Percentiles rank a stretch among this genome's conserved stretches.
Evolutionary conservation across 1,140 invertebrate genomes (phyloP).

Genomic region (Ruditapes philippinarum): DNA sequence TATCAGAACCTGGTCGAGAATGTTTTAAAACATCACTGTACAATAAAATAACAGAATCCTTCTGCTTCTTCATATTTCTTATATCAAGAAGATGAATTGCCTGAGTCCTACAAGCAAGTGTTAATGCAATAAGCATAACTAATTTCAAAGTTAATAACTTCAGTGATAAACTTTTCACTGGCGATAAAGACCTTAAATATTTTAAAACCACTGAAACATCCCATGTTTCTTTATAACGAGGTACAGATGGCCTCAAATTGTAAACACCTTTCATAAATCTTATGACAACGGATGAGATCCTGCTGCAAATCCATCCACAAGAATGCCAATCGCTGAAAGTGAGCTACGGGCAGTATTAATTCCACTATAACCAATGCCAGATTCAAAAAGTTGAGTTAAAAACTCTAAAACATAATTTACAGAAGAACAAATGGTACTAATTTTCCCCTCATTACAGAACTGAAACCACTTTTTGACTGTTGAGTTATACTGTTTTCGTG

Average conservation of each 20-base stretch:
- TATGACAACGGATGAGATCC: not conserved
- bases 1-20: not conserved
- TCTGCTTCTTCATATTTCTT: not conserved
- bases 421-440: conserved; percentile 33
- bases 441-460: conserved; percentile 56
- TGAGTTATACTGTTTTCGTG: conserved; percentile 45
- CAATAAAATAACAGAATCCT: not conserved
- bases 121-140: not conserved
- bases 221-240: conserved; percentile 1
- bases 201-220: not conserved
- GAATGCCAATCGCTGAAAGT: conserved; percentile 37
- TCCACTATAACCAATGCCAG: conserved; percentile 38
- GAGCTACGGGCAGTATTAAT: conserved; percentile 52
- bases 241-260: not conserved
- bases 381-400: conserved; percentile 43
- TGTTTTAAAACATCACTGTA: not conserved
- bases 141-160: not conserved
- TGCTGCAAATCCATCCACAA: not conserved
- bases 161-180: not conserved
- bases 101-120: too few species aligned
- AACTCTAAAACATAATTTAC: conserved; percentile 52
- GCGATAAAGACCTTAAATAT: not conserved
- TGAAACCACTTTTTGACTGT: conserved; percentile 35
- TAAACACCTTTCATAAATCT: conserved; percentile 2
- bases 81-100: too few species aligned